A percentile compares a stretch with the other conserved stretches of the same genome.
These are phyloP conservation scores for Muntiacus reevesi DNA, from an alignment of 2,113 vertebrate species.

Conservation along the genomic window DNA sequence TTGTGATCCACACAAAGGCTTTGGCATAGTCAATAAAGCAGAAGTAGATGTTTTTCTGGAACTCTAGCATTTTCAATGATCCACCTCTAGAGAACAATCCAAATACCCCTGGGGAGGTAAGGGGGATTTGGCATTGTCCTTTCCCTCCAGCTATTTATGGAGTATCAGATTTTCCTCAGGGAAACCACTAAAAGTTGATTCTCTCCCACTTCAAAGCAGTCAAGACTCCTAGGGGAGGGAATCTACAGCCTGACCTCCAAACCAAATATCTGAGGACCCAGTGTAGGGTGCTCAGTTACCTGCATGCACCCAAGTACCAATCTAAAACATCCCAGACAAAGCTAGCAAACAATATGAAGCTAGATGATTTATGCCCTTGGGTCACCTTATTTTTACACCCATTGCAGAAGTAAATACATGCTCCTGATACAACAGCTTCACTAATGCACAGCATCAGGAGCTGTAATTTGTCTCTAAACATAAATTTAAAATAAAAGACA, in stretches of 20 bases:
- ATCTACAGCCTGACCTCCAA: neutral
- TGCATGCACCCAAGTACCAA: neutral
- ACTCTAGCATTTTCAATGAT: neutral
- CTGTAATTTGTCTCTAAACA: slow-evolving; percentile 15
- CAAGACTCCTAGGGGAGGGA: neutral
- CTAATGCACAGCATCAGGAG: neutral
- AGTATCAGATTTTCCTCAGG: neutral
- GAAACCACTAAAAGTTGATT: neutral
- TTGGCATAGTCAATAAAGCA: neutral
- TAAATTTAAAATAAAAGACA: slow-evolving; percentile 14
- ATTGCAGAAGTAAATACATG: slow-evolving; percentile 17
- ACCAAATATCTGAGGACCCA: neutral
- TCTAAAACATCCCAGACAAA: neutral
- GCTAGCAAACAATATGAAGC: neutral
- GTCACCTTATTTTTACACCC: slow-evolving; percentile 2
- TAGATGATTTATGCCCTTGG: neutral
- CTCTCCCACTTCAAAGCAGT: neutral
- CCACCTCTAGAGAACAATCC: neutral
- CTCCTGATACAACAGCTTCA: neutral
- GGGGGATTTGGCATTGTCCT: neutral
- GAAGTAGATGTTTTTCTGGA: neutral
- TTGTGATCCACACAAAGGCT: neutral
- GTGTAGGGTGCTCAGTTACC: neutral
- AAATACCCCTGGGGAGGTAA: neutral
- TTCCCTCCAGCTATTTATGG: neutral